Evolutionary conservation across 2,113 vertebrate species (phyloP), one percentile per base, ranked within the genome.

Genomic region (Myrmecophaga tridactyla): DNA sequence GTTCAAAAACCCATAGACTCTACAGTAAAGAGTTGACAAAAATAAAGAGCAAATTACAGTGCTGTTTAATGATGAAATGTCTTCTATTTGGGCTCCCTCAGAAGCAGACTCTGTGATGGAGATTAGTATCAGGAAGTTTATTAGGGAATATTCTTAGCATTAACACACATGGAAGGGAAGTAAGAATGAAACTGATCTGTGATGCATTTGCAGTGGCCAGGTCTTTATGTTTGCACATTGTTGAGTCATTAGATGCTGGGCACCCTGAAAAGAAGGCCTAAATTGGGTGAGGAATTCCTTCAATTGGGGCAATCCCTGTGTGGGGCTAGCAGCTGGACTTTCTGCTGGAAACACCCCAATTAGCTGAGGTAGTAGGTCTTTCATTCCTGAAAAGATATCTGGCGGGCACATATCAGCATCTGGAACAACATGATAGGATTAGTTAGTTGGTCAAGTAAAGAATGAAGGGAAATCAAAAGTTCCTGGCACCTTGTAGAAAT

Each of bases 351-450:
- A 15, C 2, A 1, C 56, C 73, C 8, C 12, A 34, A 21, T 4
- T n/a, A 43, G 12, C 1, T 17, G 8, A 6, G 27, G 15, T 12
- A 51, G 0, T 39, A 5, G 20, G 23, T 48, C 6, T 7, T 48
- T 25, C 5, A 7, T 23, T 53, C 25, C 34, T 72, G 29, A 23
- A 5, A 58, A 31, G 11, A 34, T 70, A 21, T 36, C 4, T 27
- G 31, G 6, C 41, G 7, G 31, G 7, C 2, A 39, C 7, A 43
- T 11, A 29, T 65, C 53, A 72, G 18, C 12, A 27, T 34, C 41
- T 2, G 25, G 7, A 6, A 18, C 1, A 6, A 43, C 13, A 3
- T 29, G 15, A 7, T 9, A n/a, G 9, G 8, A 29, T 12, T 31
- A 21, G 29, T 6, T 11, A n/a, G 21, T 29, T 46, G n/a, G 21